Conservation (phyloP, 2,797 vertebrate genomes). For the Tokudaia muenninki region DNA sequence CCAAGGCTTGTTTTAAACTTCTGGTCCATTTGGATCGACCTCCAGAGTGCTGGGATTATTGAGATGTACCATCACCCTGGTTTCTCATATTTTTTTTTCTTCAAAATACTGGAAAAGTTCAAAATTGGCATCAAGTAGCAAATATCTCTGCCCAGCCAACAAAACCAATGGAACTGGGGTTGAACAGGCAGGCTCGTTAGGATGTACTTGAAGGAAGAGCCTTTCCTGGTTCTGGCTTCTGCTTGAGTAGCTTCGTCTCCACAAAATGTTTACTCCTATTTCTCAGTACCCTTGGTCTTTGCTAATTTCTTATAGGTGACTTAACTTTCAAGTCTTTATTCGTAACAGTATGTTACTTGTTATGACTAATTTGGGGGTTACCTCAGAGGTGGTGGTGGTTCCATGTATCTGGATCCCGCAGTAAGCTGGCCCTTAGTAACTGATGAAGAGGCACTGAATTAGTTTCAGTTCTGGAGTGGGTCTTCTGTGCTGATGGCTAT, state of each 20-base stretch:
- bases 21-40: background rate
- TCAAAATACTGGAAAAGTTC: slow-evolving; percentile 54
- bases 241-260: background rate
- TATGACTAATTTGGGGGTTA: background rate
- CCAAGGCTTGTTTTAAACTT: background rate
- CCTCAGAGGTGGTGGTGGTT: background rate
- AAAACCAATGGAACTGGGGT: slow-evolving; percentile 25
- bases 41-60: background rate
- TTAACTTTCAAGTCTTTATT: slow-evolving; percentile 9
- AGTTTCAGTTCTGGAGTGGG: background rate
- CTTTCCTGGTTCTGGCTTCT: slow-evolving; percentile 20
- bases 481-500: background rate
- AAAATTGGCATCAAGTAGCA: slow-evolving; percentile 59
- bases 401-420: background rate
- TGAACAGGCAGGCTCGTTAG: background rate
- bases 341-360: background rate
- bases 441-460: slow-evolving; percentile 20
- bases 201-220: background rate
- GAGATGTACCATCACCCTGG: background rate
- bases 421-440: background rate
- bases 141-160: slow-evolving; percentile 15
- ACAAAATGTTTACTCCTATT: background rate
- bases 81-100: background rate
- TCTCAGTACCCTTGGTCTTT: background rate
- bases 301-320: slow-evolving; percentile 40